phyloP scores from a whole-genome alignment of 2,888 invertebrate genomes.

The Cynaeus angustus region DNA sequence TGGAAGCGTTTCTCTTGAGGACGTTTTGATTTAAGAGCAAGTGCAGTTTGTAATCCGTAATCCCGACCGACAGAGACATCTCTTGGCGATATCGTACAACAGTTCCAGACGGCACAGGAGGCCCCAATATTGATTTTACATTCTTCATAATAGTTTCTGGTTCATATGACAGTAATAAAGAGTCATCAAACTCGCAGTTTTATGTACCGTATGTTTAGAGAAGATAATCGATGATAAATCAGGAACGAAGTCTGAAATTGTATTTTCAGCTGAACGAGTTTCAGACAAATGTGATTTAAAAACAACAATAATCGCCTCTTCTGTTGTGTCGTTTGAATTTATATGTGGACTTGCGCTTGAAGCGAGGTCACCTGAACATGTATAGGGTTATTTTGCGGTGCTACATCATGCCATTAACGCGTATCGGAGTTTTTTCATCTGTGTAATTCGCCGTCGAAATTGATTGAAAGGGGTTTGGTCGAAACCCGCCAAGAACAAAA shows the following conservation, averaged over 20 bases:
- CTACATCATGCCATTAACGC: constrained; percentile 21
- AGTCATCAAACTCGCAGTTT: constrained; percentile 41
- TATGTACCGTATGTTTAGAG: constrained; percentile 42
- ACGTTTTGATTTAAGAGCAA: constrained; percentile 30
- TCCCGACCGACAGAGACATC: constrained; percentile 36
- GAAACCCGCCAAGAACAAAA: constrained; percentile 24
- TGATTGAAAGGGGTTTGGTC: constrained; percentile 35
- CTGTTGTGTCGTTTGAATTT: constrained; percentile 2
- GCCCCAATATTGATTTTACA: constrained; percentile 42
- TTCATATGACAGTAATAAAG: constrained; percentile 44
- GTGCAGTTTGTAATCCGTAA: constrained; percentile 25
- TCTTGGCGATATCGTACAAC: constrained; percentile 26
- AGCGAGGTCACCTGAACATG: neutral
- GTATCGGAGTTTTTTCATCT: constrained; percentile 36
- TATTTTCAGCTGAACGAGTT: constrained; percentile 29
- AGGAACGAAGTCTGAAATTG: constrained; percentile 27
- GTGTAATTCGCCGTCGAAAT: constrained; percentile 38
- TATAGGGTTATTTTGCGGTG: constrained; percentile 16
- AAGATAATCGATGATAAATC: constrained; percentile 43
- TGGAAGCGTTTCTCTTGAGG: constrained; percentile 21
- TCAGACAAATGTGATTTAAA: constrained; percentile 20
- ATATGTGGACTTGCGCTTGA: neutral
- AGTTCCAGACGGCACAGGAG: constrained; percentile 17
- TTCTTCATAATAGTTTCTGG: constrained; percentile 46
- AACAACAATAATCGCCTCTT: constrained; percentile 19